phyloP scores from a whole-genome alignment of 92 coral and sea anemone species.

The Parazoanthus swiftii region DNA sequence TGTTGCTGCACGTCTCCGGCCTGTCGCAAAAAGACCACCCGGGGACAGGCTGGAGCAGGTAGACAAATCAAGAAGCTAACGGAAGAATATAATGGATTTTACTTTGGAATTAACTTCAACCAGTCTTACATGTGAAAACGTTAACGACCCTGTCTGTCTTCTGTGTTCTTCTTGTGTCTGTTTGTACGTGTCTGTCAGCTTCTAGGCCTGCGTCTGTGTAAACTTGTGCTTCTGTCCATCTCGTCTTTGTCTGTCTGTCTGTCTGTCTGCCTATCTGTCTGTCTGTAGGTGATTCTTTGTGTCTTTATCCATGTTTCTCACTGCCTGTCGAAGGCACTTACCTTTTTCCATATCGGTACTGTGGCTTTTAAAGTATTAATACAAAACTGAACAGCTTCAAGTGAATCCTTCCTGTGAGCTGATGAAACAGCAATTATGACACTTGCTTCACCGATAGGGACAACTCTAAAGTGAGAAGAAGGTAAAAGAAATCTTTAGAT shows the following conservation, averaged over 20 bases:
- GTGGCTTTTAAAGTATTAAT: slow-evolving; percentile 93
- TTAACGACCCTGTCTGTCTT: too few species aligned
- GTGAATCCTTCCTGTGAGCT: slow-evolving; percentile 88
- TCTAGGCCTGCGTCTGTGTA: background rate
- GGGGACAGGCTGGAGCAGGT: too few species aligned
- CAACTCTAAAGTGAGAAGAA: slow-evolving; percentile 59
- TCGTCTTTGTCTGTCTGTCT: too few species aligned
- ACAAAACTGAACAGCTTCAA: slow-evolving; percentile 88
- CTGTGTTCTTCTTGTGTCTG: too few species aligned
- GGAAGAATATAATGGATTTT: too few species aligned
- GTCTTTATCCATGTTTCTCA: background rate
- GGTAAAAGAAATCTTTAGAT: background rate
- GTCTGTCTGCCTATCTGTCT: background rate
- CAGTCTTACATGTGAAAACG: too few species aligned
- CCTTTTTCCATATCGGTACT: slow-evolving; percentile 99
- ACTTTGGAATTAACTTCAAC: too few species aligned
- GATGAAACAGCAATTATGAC: slow-evolving; percentile 94
- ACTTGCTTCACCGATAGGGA: slow-evolving; percentile 96
- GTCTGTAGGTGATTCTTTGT: background rate
- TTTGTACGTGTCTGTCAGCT: too few species aligned
- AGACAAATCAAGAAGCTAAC: too few species aligned
- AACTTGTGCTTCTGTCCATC: background rate
- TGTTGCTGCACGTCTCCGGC: too few species aligned
- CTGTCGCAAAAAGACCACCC: too few species aligned
- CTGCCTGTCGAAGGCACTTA: slow-evolving; percentile 1